Base-by-base conservation (phyloP, 2,113 vertebrate genomes). In the Tursiops truncatus region DNA sequence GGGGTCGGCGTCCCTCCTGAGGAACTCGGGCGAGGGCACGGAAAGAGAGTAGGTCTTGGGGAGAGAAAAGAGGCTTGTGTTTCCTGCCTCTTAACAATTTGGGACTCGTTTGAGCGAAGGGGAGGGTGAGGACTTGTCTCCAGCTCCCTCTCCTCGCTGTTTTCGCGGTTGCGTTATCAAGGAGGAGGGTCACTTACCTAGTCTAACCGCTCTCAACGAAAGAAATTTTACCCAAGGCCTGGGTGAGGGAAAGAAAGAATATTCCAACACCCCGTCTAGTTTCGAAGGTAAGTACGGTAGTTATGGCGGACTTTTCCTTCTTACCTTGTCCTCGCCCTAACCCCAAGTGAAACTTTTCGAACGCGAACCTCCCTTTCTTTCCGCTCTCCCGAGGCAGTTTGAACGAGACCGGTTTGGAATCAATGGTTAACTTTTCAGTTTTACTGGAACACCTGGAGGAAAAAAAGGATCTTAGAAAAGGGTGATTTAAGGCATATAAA, bases 261-360 rank as follows among this genome's bases (percentile, higher is more conserved):
- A 15, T 13, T 36, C 33, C 18, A 44, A 3, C 88, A 50, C 28
- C 25, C 21, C 26, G 77, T 88, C 33, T 53, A 0, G 28, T n/a
- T 97, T 90, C 8, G 10, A 71, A 73, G 80, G 41, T 3, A 1
- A 3, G 53, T 41, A 17, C 23, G 67, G 21, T n/a, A 33, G 68
- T 77, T 82, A 0, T 0, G 71, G 67, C 33, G 73, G 38, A 71
- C 68, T 31, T 91, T 88, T 5, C 12, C 53, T 56, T n/a, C 17
- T 28, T 67, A 4, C 28, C 85, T 81, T 53, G 68, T 13, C 60
- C 62, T 70, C 68, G 10, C 28, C 67, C 58, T 5, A 84, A 84
- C 56, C 83, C 56, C 70, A 6, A 20, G 74, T 36, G 56, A 94
- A 97, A 98, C 96, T 97, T 96, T 31, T 17, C 33, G 13, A 70